A percentile compares a stretch with the other conserved stretches of the same genome.
phyloP scores from a whole-genome alignment of 2,888 invertebrate genomes.

The Aproaerema taeniolella region DNA sequence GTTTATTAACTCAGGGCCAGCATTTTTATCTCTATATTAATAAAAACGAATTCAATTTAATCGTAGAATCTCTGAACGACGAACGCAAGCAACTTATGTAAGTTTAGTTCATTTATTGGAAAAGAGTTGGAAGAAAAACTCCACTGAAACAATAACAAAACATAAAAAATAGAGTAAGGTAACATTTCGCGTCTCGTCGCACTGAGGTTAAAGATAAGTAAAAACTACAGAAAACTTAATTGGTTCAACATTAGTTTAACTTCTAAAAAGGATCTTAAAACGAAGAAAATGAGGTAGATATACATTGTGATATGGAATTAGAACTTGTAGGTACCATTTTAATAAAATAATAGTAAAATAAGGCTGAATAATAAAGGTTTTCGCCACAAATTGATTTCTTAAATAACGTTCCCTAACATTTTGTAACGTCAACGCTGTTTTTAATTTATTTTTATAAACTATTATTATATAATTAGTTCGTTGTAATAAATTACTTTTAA shows the following conservation, averaged over 20 bases:
- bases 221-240: slow-evolving; percentile 38
- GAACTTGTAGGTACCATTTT: slow-evolving; percentile 35
- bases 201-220: slow-evolving; percentile 29
- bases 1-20: too few relatives aligned
- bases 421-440: slow-evolving; percentile 32
- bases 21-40: too few relatives aligned
- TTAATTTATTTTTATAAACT: slow-evolving; percentile 28
- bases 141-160: slow-evolving; percentile 22
- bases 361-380: slow-evolving; percentile 3
- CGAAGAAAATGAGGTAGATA: slow-evolving; percentile 75
- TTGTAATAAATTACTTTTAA: slow-evolving; percentile 56
- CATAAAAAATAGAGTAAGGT: slow-evolving; percentile 39
- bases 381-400: background rate
- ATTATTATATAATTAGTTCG: slow-evolving; percentile 59
- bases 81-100: too few relatives aligned
- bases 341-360: slow-evolving; percentile 10
- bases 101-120: too few relatives aligned
- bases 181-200: slow-evolving; percentile 35
- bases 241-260: slow-evolving; percentile 47
- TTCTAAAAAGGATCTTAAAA: slow-evolving; percentile 63
- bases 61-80: too few relatives aligned
- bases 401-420: slow-evolving; percentile 15
- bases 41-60: too few relatives aligned
- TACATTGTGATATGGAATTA: slow-evolving; percentile 72
- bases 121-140: too few relatives aligned